Evolutionary conservation across 2,113 vertebrate species (phyloP), one percentile per base, ranked within the genome.

Genomic region (Himantopus leucocephalus): DNA sequence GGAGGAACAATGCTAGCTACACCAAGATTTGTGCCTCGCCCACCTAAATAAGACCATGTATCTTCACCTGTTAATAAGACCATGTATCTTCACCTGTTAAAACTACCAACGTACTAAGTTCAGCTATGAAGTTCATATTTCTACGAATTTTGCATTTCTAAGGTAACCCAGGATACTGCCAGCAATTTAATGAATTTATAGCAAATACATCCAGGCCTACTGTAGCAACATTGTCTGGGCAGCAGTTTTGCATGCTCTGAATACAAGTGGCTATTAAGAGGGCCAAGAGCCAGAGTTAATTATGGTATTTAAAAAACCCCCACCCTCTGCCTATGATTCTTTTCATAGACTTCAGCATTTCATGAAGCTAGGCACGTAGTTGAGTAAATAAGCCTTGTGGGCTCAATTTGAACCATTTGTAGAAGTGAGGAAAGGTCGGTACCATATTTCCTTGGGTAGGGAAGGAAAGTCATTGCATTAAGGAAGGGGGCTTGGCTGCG

Each of bases 231-330:
- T 27, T 27, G 24, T 58, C 63, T 70, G 50, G 39, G 34, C 52
- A 86, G 86, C 48, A 62, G 41, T 62, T 88, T 41, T 74, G 58
- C 78, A 81, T 32, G 29, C 48, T 90, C 70, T 56, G 56, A 93
- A 92, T 79, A 60, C n/a, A 79, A 95, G 70, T 22, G 29, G 34
- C 21, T 82, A 70, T 81, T 79, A 74, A 85, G 71, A 67, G 30
- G 50, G 55, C 74, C 80, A 88, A 83, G 62, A 94, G 50, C 59
- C 85, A 82, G 64, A 88, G 66, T 92, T 95, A 95, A 94, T 88
- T 47, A 52, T 8, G 32, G 39, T 30, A 64, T 87, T 89, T 32
- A 39, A 45, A 87, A 83, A 92, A 68, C 4, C 22, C 71, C 92
- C 18, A 59, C n/a, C n/a, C 58, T 78, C 58, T 68, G 71, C 43